Percentiles rank a stretch among this genome's conserved stretches.
Conservation (phyloP, 2,113 vertebrate genomes). For the Microcebus murinus region DNA sequence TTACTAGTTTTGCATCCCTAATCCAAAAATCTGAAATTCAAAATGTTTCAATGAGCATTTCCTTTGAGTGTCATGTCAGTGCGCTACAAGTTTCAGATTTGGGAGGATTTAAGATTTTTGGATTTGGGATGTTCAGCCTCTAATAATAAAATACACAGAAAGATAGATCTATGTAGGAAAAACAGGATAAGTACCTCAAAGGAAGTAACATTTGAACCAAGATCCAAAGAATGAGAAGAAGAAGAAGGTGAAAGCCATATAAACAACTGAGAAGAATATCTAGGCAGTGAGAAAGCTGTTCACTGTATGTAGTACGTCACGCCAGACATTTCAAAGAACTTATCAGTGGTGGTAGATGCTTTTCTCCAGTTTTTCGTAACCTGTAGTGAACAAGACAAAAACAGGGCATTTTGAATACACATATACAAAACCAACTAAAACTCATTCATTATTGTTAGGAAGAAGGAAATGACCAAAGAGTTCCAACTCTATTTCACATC, state of each 20-base stretch:
- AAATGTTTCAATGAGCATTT: not conserved
- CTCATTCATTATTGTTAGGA: not conserved
- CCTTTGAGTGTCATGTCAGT: not conserved
- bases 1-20: not conserved
- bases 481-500: not conserved
- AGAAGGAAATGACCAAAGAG: not conserved
- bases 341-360: not conserved
- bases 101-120: not conserved
- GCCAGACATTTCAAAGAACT: not conserved
- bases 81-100: not conserved
- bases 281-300: not conserved
- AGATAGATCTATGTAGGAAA: not conserved
- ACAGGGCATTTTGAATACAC: not conserved
- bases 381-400: not conserved
- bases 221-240: not conserved
- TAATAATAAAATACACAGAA: not conserved
- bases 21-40: not conserved
- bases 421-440: not conserved
- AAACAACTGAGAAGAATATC: not conserved
- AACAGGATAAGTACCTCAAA: not conserved
- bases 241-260: not conserved
- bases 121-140: not conserved
- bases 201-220: not conserved
- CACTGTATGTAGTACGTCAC: not conserved
- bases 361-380: constrained; percentile 1